phyloP scores from a whole-genome alignment of 1,140 invertebrate genomes.

The Microplitis mediator region DNA sequence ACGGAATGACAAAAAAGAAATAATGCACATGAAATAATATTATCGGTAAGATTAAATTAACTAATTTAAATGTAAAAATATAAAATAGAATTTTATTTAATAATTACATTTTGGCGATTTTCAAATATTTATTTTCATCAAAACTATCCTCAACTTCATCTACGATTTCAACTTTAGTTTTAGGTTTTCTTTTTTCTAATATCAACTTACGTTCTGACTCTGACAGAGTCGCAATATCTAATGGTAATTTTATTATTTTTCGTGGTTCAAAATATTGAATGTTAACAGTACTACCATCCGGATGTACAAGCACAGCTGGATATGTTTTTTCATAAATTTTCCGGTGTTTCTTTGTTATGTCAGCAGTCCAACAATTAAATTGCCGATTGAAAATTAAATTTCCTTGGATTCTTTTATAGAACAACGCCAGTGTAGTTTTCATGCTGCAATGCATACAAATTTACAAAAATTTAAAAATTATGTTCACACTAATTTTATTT shows the following conservation, averaged over 20 bases:
- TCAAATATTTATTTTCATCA: constrained; percentile 78
- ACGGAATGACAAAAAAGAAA: no score
- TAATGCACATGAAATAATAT: no score
- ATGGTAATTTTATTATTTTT: constrained; percentile 82
- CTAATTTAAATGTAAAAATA: no score
- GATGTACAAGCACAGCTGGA: constrained; percentile 75
- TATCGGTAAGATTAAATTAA: no score
- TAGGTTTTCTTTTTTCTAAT: constrained; percentile 74
- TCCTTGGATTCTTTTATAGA: constrained; percentile 24
- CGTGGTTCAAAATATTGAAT: constrained; percentile 83
- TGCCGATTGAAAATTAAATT: constrained; percentile 42
- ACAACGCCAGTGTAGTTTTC: constrained; percentile 29
- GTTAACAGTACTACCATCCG: constrained; percentile 84
- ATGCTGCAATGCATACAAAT: constrained; percentile 44
- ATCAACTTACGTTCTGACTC: constrained; percentile 72
- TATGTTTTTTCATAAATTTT: constrained; percentile 73
- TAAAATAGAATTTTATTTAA: neutral
- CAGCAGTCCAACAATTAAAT: constrained; percentile 70
- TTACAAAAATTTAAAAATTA: no score
- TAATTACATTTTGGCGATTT: constrained; percentile 39
- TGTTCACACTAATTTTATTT: no score
- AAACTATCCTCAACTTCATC: constrained; percentile 79
- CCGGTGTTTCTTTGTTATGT: constrained; percentile 74
- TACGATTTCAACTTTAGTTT: constrained; percentile 73
- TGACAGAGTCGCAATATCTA: constrained; percentile 73